Percentiles rank a stretch among this genome's conserved stretches.
Conservation (phyloP, 2,888 invertebrate genomes). For the Eilema caniola region DNA sequence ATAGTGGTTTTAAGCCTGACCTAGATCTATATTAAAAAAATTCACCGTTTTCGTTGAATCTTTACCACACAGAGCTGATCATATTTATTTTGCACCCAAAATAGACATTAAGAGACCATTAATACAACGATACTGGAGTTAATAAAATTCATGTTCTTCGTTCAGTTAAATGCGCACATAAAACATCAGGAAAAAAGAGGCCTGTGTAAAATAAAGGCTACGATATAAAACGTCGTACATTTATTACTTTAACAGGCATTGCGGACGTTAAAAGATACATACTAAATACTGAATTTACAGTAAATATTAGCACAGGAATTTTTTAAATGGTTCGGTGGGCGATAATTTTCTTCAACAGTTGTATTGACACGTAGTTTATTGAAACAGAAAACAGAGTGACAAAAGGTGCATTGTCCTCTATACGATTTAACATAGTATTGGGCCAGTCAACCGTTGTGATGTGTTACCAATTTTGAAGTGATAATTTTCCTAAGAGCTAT, state of each 20-base stretch:
- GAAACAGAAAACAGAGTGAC: conserved; percentile 36
- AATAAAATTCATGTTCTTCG: conserved; percentile 56
- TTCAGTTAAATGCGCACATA: conserved; percentile 55
- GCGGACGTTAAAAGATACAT: conserved; percentile 33
- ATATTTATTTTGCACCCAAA: conserved; percentile 48
- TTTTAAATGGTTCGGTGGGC: conserved; percentile 49
- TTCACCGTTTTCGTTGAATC: background rate
- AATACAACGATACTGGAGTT: conserved; percentile 45
- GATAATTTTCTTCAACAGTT: conserved; percentile 52
- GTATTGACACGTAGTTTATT: conserved; percentile 28
- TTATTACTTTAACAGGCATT: conserved; percentile 56
- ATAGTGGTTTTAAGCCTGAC: no score
- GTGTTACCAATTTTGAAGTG: conserved; percentile 13
- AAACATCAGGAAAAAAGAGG: conserved; percentile 53
- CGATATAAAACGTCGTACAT: conserved; percentile 60
- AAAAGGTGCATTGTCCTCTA: conserved; percentile 21
- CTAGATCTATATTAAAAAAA: no score
- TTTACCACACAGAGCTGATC: conserved; percentile 3
- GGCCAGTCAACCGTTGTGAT: conserved; percentile 29
- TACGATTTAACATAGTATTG: conserved; percentile 31
- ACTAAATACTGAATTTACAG: conserved; percentile 50
- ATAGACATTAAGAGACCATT: conserved; percentile 49
- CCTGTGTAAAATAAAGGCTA: conserved; percentile 53
- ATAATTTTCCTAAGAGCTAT: conserved; percentile 6
- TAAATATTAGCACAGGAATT: conserved; percentile 52